A percentile compares a stretch with the other conserved stretches of the same genome.
phyloP scores from a whole-genome alignment of 2,888 invertebrate species.

The Lathronympha strigana region DNA sequence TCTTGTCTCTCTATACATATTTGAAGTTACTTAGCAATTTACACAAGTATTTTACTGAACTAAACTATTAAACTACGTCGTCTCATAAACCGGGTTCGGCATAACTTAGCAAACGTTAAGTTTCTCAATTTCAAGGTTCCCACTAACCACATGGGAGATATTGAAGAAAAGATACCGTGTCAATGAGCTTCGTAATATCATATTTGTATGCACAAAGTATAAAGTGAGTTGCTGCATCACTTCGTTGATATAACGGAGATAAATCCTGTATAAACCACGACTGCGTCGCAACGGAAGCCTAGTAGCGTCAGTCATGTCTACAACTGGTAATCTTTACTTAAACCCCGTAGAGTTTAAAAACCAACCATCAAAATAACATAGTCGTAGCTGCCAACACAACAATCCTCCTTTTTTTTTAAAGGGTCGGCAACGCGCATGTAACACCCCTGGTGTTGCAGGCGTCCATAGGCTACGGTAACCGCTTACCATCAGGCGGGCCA shows the following conservation, averaged over 20 bases:
- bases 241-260: background rate
- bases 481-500: too few relatives aligned
- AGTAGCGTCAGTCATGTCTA: background rate
- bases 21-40: constrained; percentile 12
- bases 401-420: too few relatives aligned
- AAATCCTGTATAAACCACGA: background rate
- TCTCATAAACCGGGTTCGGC: constrained; percentile 31
- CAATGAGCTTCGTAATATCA: background rate
- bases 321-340: background rate
- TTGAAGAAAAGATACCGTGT: background rate
- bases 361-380: too few relatives aligned
- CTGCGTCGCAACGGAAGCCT: background rate
- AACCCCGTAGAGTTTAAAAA: background rate
- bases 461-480: too few relatives aligned
- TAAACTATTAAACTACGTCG: constrained; percentile 35
- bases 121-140: constrained; percentile 13
- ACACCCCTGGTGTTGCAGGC: too few relatives aligned
- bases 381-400: too few relatives aligned
- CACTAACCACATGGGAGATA: background rate
- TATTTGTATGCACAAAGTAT: background rate
- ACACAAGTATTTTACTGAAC: constrained; percentile 28
- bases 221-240: background rate
- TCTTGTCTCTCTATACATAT: background rate
- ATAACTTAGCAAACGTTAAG: constrained; percentile 35
- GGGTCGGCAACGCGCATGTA: too few relatives aligned